Percentiles rank a stretch among this genome's conserved stretches.
Evolutionary conservation across 1,140 invertebrate genomes (phyloP).

Genomic region (Drosophila funebris): DNA sequence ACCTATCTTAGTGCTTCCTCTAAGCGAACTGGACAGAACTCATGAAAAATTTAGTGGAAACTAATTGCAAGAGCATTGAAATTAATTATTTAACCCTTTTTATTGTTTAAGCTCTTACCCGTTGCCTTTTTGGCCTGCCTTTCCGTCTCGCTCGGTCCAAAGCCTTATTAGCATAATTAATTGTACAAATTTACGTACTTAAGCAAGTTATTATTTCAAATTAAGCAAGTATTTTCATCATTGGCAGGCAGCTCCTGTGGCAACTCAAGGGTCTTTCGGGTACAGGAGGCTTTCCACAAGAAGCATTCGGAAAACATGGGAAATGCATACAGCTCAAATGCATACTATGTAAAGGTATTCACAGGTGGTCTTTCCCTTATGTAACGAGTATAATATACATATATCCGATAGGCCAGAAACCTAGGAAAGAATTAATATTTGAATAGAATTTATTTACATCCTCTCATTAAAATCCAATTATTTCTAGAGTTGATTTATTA

Average conservation of each 20-base stretch:
- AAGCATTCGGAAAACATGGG: too few species aligned
- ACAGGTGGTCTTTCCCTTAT: too few species aligned
- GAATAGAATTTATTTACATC: too few species aligned
- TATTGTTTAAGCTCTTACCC: conserved; percentile 72
- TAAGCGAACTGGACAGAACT: conserved; percentile 55
- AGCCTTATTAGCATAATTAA: conserved; percentile 82
- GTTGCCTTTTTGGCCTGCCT: conserved; percentile 59
- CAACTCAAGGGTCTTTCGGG: background rate
- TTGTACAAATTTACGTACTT: conserved; percentile 81
- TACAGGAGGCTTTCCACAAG: too few species aligned
- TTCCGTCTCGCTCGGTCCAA: conserved; percentile 26
- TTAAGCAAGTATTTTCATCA: conserved; percentile 72
- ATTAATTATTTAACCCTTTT: conserved; percentile 82
- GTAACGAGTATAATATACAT: too few species aligned
- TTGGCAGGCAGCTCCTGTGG: background rate
- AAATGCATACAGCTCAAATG: too few species aligned
- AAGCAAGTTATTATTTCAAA: conserved; percentile 82
- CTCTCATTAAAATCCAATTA: too few species aligned
- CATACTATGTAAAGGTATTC: too few species aligned
- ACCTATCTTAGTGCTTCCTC: conserved; percentile 43
- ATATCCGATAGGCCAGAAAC: too few species aligned
- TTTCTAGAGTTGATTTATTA: too few species aligned
- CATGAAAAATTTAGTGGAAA: conserved; percentile 81
- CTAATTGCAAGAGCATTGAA: conserved; percentile 81
- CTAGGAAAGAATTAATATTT: too few species aligned